A percentile compares a stretch with the other conserved stretches of the same genome.
Conservation (phyloP, 2,797 vertebrate species). For the Hydrocynus forskahlii region DNA sequence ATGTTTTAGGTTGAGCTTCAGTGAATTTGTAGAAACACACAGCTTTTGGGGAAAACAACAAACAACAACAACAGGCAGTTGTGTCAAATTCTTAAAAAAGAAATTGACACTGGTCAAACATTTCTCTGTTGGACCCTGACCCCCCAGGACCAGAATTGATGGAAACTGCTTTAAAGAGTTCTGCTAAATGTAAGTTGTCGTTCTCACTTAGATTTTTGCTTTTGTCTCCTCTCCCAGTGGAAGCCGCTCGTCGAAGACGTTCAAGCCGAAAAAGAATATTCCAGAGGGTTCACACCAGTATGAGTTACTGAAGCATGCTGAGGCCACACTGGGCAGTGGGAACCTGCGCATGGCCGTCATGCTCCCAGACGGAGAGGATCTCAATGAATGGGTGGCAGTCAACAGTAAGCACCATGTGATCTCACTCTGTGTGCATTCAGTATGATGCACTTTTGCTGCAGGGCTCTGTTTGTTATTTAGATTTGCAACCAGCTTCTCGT, state of each 20-base stretch:
- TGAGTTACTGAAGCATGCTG: constrained; percentile 96
- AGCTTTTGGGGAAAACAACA: not conserved
- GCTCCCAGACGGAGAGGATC: constrained; percentile 95
- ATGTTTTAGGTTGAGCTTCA: not conserved
- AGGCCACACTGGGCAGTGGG: constrained; percentile 96
- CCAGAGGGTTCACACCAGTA: constrained; percentile 98
- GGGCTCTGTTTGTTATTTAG: not conserved
- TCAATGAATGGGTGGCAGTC: constrained; percentile 98
- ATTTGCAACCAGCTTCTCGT: not conserved
- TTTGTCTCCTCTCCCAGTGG: constrained; percentile 73
- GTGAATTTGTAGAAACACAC: not conserved
- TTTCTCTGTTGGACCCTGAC: too few species aligned
- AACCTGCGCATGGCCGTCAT: constrained; percentile 97
- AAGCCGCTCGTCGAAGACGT: constrained; percentile 95
- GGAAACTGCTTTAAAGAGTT: not conserved
- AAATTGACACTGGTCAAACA: not conserved
- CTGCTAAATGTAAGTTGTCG: too few species aligned
- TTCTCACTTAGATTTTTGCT: not conserved
- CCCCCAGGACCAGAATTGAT: too few species aligned
- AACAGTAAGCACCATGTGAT: constrained; percentile 88
- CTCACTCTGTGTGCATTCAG: not conserved
- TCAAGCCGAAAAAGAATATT: constrained; percentile 99
- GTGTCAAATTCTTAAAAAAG: not conserved
- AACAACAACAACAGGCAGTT: not conserved
- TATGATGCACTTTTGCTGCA: not conserved